Conservation (phyloP, 1,140 invertebrate species). For the Platyura marginata region DNA sequence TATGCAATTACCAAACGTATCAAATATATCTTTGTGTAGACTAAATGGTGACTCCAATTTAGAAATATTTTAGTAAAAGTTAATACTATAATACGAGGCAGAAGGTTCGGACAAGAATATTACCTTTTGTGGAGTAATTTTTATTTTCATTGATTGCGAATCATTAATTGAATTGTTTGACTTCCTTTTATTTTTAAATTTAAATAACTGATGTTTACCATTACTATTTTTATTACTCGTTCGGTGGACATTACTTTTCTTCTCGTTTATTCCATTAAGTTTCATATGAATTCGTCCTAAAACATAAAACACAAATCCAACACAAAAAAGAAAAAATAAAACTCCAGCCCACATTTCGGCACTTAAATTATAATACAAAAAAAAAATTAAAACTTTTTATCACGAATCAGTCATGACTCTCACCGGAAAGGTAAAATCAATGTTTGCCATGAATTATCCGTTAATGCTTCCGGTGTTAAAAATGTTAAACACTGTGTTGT, state of each 20-base stretch:
- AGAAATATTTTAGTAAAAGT: not conserved
- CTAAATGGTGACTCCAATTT: not conserved
- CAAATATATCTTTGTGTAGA: slow-evolving; percentile 35
- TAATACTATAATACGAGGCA: not conserved
- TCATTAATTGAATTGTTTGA: not conserved
- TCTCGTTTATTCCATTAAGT: not conserved
- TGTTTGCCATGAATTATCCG: slow-evolving; percentile 65
- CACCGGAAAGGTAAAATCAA: slow-evolving; percentile 61
- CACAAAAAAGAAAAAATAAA: slow-evolving; percentile 15
- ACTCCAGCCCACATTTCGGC: slow-evolving; percentile 19
- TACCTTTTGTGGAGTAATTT: too few relatives aligned
- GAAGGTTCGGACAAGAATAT: not conserved
- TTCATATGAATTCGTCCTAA: slow-evolving; percentile 7
- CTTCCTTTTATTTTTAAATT: not conserved
- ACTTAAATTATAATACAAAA: slow-evolving; percentile 1
- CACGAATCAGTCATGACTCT: slow-evolving; percentile 1
- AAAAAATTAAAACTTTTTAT: not conserved
- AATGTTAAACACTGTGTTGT: slow-evolving; percentile 66
- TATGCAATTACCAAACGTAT: slow-evolving; percentile 45
- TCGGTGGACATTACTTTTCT: too few relatives aligned
- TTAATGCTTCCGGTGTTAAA: slow-evolving; percentile 55
- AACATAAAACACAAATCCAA: slow-evolving; percentile 15
- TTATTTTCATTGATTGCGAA: too few relatives aligned
- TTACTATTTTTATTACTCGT: too few relatives aligned
- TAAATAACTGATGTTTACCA: too few relatives aligned